Conservation (phyloP, 2,797 vertebrate genomes). For the Yasuhikotakia modesta region DNA sequence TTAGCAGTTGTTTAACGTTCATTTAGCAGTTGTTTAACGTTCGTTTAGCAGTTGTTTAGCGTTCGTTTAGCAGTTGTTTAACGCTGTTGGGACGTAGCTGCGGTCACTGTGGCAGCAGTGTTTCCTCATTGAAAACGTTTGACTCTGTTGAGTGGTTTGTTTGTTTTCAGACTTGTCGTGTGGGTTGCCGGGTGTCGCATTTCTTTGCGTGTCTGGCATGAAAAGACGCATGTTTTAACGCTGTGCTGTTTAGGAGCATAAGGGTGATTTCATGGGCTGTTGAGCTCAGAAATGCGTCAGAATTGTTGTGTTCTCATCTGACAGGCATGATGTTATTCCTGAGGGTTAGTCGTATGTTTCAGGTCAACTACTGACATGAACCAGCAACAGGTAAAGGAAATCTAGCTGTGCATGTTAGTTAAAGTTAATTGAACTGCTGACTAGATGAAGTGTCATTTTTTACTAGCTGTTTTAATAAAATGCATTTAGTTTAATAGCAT, state of each 20-base stretch:
- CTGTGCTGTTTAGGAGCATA: background rate
- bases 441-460: no score
- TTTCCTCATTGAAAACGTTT: slow-evolving; percentile 7
- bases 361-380: no score
- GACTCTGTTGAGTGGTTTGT: slow-evolving; percentile 37
- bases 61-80: no score
- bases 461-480: no score
- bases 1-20: no score
- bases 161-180: background rate
- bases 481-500: no score
- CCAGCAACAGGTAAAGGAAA: background rate
- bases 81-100: slow-evolving; percentile 8
- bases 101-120: slow-evolving; percentile 13
- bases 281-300: background rate
- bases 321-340: no score
- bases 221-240: background rate
- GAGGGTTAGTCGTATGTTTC: no score
- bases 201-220: background rate
- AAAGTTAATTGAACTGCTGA: no score
- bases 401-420: accelerated
- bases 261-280: background rate
- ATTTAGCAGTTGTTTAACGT: no score
- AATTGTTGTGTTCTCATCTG: no score
- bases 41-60: no score
- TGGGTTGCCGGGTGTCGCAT: background rate